Conservation (phyloP, 2,888 invertebrate species). For the Sesia apiformis region DNA sequence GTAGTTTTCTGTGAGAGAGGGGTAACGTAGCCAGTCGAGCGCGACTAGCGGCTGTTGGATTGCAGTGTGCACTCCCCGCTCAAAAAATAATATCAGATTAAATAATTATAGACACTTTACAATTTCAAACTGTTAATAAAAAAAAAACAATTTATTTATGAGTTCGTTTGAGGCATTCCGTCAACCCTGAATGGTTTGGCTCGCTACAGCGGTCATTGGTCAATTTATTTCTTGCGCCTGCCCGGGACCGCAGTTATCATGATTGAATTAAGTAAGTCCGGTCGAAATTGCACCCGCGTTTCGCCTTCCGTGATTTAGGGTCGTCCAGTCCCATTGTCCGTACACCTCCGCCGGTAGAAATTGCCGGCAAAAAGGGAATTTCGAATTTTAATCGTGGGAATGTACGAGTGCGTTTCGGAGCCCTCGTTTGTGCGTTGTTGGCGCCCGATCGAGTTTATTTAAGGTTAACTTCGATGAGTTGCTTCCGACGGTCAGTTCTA, state of each 20-base stretch:
- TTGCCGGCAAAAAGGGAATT: conserved; percentile 49
- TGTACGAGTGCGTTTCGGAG: conserved; percentile 9
- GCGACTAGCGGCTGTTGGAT: too few relatives aligned
- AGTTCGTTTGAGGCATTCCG: not conserved
- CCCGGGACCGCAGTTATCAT: conserved; percentile 64
- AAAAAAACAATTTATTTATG: too few relatives aligned
- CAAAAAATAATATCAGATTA: too few relatives aligned
- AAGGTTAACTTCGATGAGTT: conserved; percentile 54
- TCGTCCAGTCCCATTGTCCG: conserved; percentile 20
- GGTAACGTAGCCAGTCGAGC: too few relatives aligned
- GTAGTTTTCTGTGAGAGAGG: too few relatives aligned
- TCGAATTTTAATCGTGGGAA: conserved; percentile 58
- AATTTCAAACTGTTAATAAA: too few relatives aligned
- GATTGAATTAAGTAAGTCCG: conserved; percentile 68
- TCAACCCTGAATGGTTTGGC: conserved; percentile 6
- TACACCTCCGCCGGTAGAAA: conserved; percentile 17
- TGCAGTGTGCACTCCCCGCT: too few relatives aligned
- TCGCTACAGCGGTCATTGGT: conserved; percentile 57
- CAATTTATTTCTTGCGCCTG: conserved; percentile 67
- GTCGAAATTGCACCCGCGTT: conserved; percentile 35
- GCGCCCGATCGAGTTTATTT: conserved; percentile 44
- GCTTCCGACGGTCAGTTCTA: conserved; percentile 15
- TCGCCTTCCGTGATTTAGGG: conserved; percentile 47
- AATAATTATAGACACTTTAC: too few relatives aligned
- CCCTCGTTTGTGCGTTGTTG: conserved; percentile 1